A percentile compares a stretch with the other conserved stretches of the same genome.
Conservation (phyloP, 1,140 invertebrate genomes). For the Drosophila sp. region DNA sequence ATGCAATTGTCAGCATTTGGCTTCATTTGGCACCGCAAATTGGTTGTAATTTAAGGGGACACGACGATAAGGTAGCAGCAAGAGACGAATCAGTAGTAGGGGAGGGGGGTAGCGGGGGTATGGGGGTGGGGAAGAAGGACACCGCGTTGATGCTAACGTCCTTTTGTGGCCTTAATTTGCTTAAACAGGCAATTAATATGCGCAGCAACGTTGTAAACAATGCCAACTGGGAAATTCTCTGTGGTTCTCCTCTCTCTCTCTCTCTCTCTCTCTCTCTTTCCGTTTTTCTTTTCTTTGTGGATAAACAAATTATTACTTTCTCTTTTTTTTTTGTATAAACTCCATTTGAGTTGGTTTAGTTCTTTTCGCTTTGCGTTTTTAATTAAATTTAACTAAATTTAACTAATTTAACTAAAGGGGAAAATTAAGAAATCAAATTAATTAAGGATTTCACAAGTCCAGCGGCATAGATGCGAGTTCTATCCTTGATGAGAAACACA, state of each 20-base stretch:
- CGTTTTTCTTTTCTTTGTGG: slow-evolving; percentile 11
- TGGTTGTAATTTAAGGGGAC: slow-evolving; percentile 45
- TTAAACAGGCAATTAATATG: slow-evolving; percentile 79
- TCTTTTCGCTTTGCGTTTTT: slow-evolving; percentile 37
- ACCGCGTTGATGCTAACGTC: slow-evolving; percentile 46
- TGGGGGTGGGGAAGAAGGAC: slow-evolving; percentile 8
- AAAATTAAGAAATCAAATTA: background rate
- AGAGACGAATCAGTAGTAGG: background rate
- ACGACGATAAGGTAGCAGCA: too few relatives aligned
- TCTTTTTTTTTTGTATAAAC: background rate
- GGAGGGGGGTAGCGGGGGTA: background rate
- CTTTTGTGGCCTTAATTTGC: slow-evolving; percentile 70
- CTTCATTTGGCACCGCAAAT: slow-evolving; percentile 48
- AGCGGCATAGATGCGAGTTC: slow-evolving; percentile 20
- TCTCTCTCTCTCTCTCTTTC: too few relatives aligned
- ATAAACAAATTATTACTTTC: slow-evolving; percentile 40
- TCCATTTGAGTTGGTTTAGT: slow-evolving; percentile 4
- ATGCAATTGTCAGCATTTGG: slow-evolving; percentile 61
- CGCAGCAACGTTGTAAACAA: slow-evolving; percentile 75
- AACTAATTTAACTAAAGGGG: slow-evolving; percentile 8
- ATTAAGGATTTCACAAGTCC: slow-evolving; percentile 24
- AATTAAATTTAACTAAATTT: slow-evolving; percentile 58
- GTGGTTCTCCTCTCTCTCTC: background rate
- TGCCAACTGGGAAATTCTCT: slow-evolving; percentile 43
- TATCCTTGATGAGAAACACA: slow-evolving; percentile 38